phyloP scores from a whole-genome alignment of 2,888 invertebrate species.

The Sicus ferrugineus region DNA sequence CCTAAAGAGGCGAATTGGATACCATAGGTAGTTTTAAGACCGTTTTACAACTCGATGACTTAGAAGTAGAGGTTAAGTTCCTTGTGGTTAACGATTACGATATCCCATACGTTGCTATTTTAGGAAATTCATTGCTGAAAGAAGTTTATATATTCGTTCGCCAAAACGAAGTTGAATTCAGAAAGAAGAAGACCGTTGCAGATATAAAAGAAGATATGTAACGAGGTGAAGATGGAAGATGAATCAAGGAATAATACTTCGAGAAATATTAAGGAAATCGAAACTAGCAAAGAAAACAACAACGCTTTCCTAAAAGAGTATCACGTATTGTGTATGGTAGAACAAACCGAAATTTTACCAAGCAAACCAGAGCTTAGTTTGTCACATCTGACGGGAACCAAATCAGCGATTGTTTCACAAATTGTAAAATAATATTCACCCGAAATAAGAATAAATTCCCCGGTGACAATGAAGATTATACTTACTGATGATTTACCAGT shows the following conservation, averaged over 20 bases:
- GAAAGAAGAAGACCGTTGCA: not conserved
- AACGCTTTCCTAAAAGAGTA: not conserved
- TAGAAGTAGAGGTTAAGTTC: too few species aligned
- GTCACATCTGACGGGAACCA: not conserved
- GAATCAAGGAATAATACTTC: not conserved
- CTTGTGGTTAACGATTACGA: not conserved
- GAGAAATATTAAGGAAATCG: not conserved
- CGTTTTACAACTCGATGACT: not conserved
- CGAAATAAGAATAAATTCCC: not conserved
- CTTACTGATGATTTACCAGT: slow-evolving; percentile 28
- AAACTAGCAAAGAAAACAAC: not conserved
- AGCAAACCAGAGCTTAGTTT: not conserved
- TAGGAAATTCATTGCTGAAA: not conserved
- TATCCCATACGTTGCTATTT: not conserved
- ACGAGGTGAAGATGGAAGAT: too few species aligned
- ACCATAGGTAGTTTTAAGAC: not conserved
- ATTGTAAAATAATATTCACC: not conserved
- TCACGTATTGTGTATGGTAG: not conserved
- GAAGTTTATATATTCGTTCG: not conserved
- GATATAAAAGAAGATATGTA: not conserved
- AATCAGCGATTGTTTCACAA: not conserved
- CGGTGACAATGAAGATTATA: slow-evolving; percentile 22
- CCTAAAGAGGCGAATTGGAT: not conserved
- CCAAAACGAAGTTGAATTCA: not conserved
- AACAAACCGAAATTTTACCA: not conserved